Base-by-base conservation (phyloP, 2,797 vertebrate species). In the Poecilia gillii region DNA sequence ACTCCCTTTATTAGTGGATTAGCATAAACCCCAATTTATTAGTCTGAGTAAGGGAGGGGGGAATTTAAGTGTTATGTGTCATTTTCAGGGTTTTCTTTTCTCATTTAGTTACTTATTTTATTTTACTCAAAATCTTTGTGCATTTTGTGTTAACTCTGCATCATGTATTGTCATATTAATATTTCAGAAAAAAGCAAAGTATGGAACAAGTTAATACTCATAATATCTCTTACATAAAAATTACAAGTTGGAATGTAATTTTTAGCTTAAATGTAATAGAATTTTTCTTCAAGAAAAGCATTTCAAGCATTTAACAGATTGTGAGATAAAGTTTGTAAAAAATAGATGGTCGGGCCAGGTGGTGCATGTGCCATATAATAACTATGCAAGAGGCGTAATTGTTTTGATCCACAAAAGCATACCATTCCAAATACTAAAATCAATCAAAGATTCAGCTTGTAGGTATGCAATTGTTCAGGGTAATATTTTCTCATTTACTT, bases 21-120 rank as follows among this genome's bases (percentile, higher is more conserved):
- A 76, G 62, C 62, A 76, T 1, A 76, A 51, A 4, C 75, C 45
- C 59, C 75, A n/a, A 14, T 76, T 66, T n/a, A 64, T 5, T 76
- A 36, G 1, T 76, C 28, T 76, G 74, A 73, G 46, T 73, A 51
- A 73, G 46, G 72, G 47, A 36, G 72, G 72, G 25, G 23, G 25
- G 47, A 20, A 1, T 14, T 66, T 66, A 20, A 66, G 62, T 18
- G 62, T 66, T 66, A 20, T 66, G 47, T 49, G 70, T 66, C 31
- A 66, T 36, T 66, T 36, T 36, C 62, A 70, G 36, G 39, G 39
- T 43, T 70, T 70, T 41, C 20, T 13, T 25, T 23, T 70, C 6
- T 25, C 7, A 36, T 66, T 36, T 43, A 70, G 20, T 70, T 70
- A 8, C 31, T 31, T 31, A 31, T 31, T 31, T 31, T 31, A 31